Evolutionary conservation across 2,797 vertebrate genomes (phyloP).

Genomic region (Neosilurus mollespiculum): DNA sequence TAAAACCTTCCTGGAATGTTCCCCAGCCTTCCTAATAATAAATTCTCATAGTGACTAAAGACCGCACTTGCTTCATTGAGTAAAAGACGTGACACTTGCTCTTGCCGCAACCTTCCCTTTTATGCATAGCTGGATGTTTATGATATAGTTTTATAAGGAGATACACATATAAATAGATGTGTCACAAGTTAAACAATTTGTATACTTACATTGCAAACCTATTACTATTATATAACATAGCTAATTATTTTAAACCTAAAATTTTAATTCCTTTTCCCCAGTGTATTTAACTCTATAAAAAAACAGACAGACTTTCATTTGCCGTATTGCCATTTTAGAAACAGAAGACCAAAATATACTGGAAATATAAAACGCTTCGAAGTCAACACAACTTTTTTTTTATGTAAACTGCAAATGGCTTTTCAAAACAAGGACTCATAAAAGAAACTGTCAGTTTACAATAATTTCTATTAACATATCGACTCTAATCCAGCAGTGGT

Average conservation of each 20-base stretch:
- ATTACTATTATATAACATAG: too few relatives aligned
- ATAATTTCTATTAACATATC: neutral
- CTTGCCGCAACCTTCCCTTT: conserved; percentile 17
- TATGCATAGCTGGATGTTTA: neutral
- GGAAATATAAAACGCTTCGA: neutral
- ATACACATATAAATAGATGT: neutral
- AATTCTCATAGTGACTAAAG: conserved; percentile 27
- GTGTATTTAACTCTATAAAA: too few relatives aligned
- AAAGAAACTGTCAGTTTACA: neutral
- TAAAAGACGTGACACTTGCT: neutral
- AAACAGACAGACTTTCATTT: neutral
- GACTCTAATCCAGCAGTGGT: neutral
- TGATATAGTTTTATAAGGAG: neutral
- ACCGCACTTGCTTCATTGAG: conserved; percentile 24
- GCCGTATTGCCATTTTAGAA: neutral
- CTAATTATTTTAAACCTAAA: too few relatives aligned
- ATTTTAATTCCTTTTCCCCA: too few relatives aligned
- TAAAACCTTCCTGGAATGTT: conserved; percentile 30
- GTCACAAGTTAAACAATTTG: neutral
- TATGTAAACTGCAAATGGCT: neutral
- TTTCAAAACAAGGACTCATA: neutral
- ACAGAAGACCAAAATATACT: neutral
- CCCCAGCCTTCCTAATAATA: conserved; percentile 11
- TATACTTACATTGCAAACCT: too few relatives aligned
- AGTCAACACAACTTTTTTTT: neutral